These are phyloP conservation scores for Amblyornis subalaris DNA, from an alignment of 2,113 vertebrate species.

Conservation along the genomic window DNA sequence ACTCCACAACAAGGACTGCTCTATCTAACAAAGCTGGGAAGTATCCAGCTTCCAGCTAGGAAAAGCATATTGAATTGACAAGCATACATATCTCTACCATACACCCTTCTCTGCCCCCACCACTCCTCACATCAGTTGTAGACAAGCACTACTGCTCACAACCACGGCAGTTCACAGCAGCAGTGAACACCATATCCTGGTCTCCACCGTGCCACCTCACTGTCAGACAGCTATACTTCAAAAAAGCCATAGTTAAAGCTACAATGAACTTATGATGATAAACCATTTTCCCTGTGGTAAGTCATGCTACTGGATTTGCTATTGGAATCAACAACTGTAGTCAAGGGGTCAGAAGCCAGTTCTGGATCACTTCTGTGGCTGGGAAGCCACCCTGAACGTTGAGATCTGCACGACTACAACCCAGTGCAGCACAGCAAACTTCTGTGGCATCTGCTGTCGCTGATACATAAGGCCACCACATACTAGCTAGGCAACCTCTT, in stretches of 20 bases:
- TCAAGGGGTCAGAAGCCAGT: neutral
- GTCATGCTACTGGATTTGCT: neutral
- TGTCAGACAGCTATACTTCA: neutral
- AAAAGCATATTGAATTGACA: neutral
- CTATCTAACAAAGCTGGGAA: neutral
- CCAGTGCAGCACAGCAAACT: neutral
- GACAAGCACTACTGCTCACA: neutral
- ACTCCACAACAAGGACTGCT: neutral
- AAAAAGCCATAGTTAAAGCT: neutral
- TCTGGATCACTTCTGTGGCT: neutral
- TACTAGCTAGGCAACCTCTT: neutral
- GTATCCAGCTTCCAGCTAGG: neutral
- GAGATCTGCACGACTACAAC: neutral
- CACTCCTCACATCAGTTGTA: neutral
- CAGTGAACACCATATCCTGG: neutral
- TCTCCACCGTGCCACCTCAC: neutral
- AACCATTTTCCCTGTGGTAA: neutral
- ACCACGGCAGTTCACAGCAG: neutral
- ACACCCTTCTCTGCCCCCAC: neutral
- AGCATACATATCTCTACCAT: accelerated
- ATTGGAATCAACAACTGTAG: neutral
- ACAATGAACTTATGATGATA: neutral
- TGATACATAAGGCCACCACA: neutral
- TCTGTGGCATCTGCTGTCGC: neutral
- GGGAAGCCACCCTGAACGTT: accelerated